Evolutionary conservation across 2,888 invertebrate genomes (phyloP).

Genomic region (Troides aeacus): DNA sequence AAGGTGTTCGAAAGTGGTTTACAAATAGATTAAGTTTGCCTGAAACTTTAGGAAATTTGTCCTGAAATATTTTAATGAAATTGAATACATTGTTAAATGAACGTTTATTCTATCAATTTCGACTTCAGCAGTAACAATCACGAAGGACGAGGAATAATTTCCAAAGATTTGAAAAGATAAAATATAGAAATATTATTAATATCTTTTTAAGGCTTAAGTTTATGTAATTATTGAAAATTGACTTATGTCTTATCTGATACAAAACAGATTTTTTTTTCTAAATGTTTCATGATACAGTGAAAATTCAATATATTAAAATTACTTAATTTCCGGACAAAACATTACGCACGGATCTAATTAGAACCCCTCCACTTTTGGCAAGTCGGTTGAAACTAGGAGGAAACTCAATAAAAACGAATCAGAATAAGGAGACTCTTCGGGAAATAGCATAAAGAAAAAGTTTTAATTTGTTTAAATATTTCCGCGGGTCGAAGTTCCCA

Average conservation of each 20-base stretch:
- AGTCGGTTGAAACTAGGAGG: constrained; percentile 44
- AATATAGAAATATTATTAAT: no score
- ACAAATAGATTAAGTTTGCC: constrained; percentile 28
- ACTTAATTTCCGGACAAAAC: constrained; percentile 23
- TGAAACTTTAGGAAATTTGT: constrained; percentile 18
- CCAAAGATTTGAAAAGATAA: no score
- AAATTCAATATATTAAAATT: constrained; percentile 19
- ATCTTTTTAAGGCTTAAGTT: no score
- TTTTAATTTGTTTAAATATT: constrained; percentile 79
- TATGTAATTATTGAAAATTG: no score
- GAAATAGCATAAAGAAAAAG: constrained; percentile 69
- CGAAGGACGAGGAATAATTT: not conserved
- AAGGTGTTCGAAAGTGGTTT: constrained; percentile 25
- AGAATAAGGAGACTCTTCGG: constrained; percentile 59
- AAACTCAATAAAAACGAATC: constrained; percentile 63
- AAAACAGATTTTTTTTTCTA: not conserved
- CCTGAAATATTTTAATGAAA: constrained; percentile 17
- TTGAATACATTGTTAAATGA: constrained; percentile 18
- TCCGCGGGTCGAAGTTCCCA: constrained; percentile 58
- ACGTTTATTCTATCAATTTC: not conserved
- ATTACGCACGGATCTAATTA: constrained; percentile 40
- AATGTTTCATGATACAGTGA: not conserved
- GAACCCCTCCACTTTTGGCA: constrained; percentile 37
- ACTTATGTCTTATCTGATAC: not conserved
- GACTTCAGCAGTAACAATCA: not conserved